Conservation (phyloP, 2,113 vertebrate genomes). For the Loxodonta africana region DNA sequence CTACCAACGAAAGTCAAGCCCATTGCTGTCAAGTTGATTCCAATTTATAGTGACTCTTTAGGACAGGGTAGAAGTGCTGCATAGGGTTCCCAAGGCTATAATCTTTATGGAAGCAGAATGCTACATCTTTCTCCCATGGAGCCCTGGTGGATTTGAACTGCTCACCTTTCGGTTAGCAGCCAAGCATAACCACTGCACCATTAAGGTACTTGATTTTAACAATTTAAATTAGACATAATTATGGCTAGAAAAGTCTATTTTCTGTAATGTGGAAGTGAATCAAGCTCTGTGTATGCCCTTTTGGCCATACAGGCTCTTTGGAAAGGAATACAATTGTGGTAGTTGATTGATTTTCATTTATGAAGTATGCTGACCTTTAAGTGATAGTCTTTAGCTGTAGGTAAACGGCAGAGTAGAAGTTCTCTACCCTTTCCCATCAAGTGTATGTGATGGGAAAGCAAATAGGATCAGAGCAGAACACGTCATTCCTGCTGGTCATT, state of each 20-base stretch:
- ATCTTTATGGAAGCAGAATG: neutral
- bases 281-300: neutral
- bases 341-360: neutral
- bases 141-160: neutral
- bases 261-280: neutral
- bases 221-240: neutral
- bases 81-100: neutral
- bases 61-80: neutral
- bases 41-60: neutral
- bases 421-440: neutral
- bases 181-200: neutral
- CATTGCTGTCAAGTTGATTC: neutral
- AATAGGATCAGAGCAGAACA: neutral
- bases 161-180: neutral
- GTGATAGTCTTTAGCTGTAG: neutral
- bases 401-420: neutral
- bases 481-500: rapidly evolving
- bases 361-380: neutral
- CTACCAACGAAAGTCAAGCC: neutral
- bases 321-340: neutral
- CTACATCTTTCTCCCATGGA: neutral
- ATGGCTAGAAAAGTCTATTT: neutral
- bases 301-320: neutral
- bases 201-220: neutral
- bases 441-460: neutral